Evolutionary conservation across 2,113 vertebrate genomes (phyloP).

Genomic region (Probosciger aterrimus): DNA sequence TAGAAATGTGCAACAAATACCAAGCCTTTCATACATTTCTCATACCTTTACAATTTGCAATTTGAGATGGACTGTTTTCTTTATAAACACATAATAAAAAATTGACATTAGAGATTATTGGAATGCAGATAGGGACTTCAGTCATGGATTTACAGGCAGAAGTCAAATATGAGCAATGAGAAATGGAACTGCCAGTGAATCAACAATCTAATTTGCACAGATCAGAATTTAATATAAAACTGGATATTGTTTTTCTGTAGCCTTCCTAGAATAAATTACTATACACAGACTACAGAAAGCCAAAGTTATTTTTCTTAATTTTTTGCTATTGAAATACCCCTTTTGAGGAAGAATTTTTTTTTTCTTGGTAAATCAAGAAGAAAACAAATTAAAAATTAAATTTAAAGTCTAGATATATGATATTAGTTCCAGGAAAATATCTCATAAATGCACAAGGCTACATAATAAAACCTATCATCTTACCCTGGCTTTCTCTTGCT

Average conservation of each 20-base stretch:
- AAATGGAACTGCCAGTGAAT: constrained; percentile 39
- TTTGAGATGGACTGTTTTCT: neutral
- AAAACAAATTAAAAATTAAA: neutral
- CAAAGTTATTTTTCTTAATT: neutral
- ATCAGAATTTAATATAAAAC: constrained; percentile 52
- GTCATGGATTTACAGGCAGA: constrained; percentile 17
- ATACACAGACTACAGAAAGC: neutral
- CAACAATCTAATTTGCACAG: constrained; percentile 57
- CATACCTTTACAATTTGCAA: neutral
- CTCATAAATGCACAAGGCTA: neutral
- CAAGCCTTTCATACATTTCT: neutral
- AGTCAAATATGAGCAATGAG: constrained; percentile 36
- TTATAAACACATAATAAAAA: constrained; percentile 19
- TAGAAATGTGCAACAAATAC: neutral
- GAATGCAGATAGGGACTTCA: constrained; percentile 31
- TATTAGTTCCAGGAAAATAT: neutral
- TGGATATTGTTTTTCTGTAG: constrained; percentile 24
- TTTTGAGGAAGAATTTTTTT: neutral
- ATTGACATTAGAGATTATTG: neutral
- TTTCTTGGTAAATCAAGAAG: neutral
- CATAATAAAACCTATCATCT: neutral
- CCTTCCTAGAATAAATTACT: constrained; percentile 10
- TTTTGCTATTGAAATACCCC: neutral
- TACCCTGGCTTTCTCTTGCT: neutral
- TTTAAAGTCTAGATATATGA: neutral